phyloP scores from a whole-genome alignment of 2,888 invertebrate genomes.

The Dryomyza anilis region DNA sequence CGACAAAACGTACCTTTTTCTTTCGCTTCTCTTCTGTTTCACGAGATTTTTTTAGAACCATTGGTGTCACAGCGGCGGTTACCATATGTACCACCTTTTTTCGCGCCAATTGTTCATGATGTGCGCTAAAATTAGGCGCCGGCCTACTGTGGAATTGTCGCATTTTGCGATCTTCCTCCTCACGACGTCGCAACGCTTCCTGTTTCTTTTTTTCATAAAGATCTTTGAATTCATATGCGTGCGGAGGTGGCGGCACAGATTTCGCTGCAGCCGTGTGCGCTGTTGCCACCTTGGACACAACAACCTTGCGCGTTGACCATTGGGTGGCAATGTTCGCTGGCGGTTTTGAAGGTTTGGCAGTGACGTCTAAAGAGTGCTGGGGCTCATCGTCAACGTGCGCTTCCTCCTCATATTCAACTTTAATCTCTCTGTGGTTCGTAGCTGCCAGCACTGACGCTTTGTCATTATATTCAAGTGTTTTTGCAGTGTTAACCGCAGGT shows the following conservation, averaged over 20 bases:
- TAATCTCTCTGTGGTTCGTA: too few species aligned
- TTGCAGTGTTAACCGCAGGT: not conserved
- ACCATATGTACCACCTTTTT: constrained; percentile 38
- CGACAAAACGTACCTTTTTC: constrained; percentile 39
- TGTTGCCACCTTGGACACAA: not conserved
- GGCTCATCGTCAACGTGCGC: not conserved
- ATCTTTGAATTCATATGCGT: constrained; percentile 49
- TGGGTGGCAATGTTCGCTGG: constrained; percentile 32
- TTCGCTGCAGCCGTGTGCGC: constrained; percentile 7
- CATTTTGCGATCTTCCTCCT: constrained; percentile 52
- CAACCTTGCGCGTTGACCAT: constrained; percentile 37
- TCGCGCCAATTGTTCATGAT: constrained; percentile 37
- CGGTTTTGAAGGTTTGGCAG: constrained; percentile 12
- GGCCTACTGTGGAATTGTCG: constrained; percentile 56
- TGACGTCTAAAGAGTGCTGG: constrained; percentile 4
- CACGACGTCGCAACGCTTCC: constrained; percentile 38
- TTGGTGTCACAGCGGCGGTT: constrained; percentile 51
- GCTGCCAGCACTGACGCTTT: too few species aligned
- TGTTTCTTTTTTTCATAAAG: constrained; percentile 50
- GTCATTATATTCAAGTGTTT: too few species aligned
- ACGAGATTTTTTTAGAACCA: constrained; percentile 49
- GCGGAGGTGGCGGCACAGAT: constrained; percentile 39
- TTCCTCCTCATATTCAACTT: too few species aligned
- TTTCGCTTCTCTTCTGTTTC: constrained; percentile 39
- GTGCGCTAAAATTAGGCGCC: constrained; percentile 48